phyloP scores from a whole-genome alignment of 2,888 invertebrate species.

The Lasioglossum morio region DNA sequence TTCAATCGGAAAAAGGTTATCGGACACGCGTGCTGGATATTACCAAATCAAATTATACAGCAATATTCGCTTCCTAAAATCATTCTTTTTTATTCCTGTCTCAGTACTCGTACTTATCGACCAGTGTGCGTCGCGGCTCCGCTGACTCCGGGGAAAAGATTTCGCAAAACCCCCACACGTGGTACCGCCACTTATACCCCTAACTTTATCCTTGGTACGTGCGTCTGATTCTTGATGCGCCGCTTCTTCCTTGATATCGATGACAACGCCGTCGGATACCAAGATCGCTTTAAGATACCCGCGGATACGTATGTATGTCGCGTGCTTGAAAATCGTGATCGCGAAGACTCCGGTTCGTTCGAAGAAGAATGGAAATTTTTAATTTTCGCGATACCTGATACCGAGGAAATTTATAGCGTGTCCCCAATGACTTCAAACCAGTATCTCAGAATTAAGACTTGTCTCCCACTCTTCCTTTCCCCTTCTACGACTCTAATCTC shows the following conservation, averaged over 20 bases:
- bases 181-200: constrained; percentile 57
- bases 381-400: neutral
- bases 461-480: too few species aligned
- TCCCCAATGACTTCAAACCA: neutral
- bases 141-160: constrained; percentile 65
- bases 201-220: constrained; percentile 81
- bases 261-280: constrained; percentile 39
- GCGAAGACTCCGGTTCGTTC: neutral
- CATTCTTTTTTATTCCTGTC: too few species aligned
- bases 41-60: too few species aligned
- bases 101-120: too few species aligned
- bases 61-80: too few species aligned
- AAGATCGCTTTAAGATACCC: constrained; percentile 42
- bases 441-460: too few species aligned
- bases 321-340: constrained; percentile 23
- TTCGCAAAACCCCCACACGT: constrained; percentile 54
- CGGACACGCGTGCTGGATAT: too few species aligned
- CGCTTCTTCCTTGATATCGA: constrained; percentile 50
- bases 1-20: too few species aligned
- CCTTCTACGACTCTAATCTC: too few species aligned
- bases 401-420: neutral
- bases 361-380: constrained; percentile 37
- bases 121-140: constrained; percentile 34
- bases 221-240: constrained; percentile 72
- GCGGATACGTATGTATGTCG: constrained; percentile 34